Base-by-base conservation (phyloP, 1,140 invertebrate species). In the Drosophila triauraria region DNA sequence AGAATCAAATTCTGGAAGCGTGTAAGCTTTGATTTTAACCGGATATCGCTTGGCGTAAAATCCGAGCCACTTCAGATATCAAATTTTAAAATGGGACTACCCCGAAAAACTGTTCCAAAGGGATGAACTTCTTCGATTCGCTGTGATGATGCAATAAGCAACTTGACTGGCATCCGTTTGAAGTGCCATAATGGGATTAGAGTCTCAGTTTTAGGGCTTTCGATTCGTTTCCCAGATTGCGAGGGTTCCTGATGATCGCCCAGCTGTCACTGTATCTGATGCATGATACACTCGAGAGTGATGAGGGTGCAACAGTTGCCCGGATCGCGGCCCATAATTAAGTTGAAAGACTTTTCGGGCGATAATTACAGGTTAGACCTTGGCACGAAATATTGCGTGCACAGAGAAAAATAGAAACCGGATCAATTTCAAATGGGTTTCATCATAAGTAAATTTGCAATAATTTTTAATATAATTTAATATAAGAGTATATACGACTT, bases 161-260 rank as follows among this genome's bases (percentile, higher is more conserved):
- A 32, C 57, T 56, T 54, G 70, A 48, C 63, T 75, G 48, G 63
- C 81, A 85, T 57, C 60, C 78, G 74, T 78, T 85, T 85, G 82
- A 86, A 86, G 78, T 85, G 82, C 68, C 71, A 80, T 80, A 88
- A 87, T 88, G 53, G 75, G 84, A 87, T 88, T 87, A 80, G 68
- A 56, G 75, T 50, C 67, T 60, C 56, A 32, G 44, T 70, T 57
- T 46, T 13, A 8, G 40, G 46, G 62, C 35, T 57, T 47, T 72
- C 50, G 60, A 57, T 75, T 67, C 57, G 27, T 50, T 50, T 27
- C 23, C 47, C 27, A 57, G 54, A 59, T 68, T 58, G 43, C 30
- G 50, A 67, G 25, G 61, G 47, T 74, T 44, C 68, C 59, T 40
- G 57, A 51, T 50, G 64, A 58, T 42, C 43, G 32, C 8, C n/a